These are phyloP conservation scores for Dolomedes plantarius DNA, from an alignment of 2,888 invertebrate species.

Conservation along the genomic window DNA sequence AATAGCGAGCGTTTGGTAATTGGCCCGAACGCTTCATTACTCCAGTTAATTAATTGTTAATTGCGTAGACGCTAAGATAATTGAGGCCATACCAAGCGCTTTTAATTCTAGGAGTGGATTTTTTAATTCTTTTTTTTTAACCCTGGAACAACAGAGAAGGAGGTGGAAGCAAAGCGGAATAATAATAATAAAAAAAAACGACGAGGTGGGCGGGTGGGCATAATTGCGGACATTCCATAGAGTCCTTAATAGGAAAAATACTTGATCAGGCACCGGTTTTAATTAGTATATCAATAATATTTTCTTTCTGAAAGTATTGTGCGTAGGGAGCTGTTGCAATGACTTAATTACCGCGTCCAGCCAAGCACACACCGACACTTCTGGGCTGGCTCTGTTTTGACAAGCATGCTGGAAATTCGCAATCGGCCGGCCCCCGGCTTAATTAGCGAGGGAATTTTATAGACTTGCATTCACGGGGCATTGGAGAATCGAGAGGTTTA, in stretches of 20 bases:
- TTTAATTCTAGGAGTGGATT: slow-evolving; percentile 64
- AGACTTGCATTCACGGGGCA: slow-evolving; percentile 45
- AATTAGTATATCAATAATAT: slow-evolving; percentile 70
- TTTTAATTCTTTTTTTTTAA: slow-evolving; percentile 18
- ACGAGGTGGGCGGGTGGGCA: neutral
- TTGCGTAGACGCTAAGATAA: slow-evolving; percentile 70
- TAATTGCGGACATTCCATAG: slow-evolving; percentile 58
- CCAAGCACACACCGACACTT: slow-evolving; percentile 68
- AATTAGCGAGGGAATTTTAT: slow-evolving; percentile 12
- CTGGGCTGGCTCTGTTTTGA: slow-evolving; percentile 60
- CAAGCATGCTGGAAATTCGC: slow-evolving; percentile 41
- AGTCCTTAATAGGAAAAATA: slow-evolving; percentile 65
- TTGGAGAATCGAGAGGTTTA: slow-evolving; percentile 53
- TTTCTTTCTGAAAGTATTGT: slow-evolving; percentile 67
- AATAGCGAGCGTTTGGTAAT: slow-evolving; percentile 69
- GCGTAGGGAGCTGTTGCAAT: slow-evolving; percentile 60
- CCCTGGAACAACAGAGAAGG: neutral
- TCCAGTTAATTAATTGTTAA: slow-evolving; percentile 70
- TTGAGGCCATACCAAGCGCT: slow-evolving; percentile 60
- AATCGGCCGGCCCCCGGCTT: slow-evolving; percentile 6
- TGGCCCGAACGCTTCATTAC: slow-evolving; percentile 68
- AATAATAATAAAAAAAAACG: slow-evolving; percentile 4
- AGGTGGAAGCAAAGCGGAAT: neutral
- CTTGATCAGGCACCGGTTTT: slow-evolving; percentile 62
- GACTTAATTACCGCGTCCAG: slow-evolving; percentile 69